These are phyloP conservation scores for Pygmarrhopalites habei DNA, from an alignment of 1,140 invertebrate genomes.

Conservation along the genomic window DNA sequence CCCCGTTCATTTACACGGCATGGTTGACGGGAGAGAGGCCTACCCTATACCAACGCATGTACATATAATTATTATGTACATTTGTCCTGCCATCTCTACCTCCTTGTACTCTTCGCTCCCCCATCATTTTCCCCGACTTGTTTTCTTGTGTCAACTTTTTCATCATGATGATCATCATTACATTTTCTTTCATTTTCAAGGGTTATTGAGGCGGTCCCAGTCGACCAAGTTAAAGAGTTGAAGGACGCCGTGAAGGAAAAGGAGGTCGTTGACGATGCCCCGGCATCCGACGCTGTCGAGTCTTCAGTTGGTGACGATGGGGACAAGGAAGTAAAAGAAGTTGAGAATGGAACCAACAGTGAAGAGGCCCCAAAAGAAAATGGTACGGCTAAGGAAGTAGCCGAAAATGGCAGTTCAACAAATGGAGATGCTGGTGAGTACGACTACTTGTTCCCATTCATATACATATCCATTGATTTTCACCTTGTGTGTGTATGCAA, in stretches of 20 bases:
- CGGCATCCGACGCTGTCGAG: background rate
- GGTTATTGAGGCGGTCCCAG: conserved; percentile 12
- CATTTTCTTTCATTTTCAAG: conserved; percentile 9
- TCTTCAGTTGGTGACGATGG: conserved; percentile 5
- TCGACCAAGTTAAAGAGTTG: conserved; percentile 17
- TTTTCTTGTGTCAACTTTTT: too few relatives aligned
- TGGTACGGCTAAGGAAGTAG: conserved; percentile 9
- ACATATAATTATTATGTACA: too few relatives aligned
- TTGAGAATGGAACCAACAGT: background rate
- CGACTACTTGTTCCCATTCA: too few relatives aligned
- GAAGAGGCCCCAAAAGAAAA: conserved; percentile 15
- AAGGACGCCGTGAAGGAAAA: conserved; percentile 7
- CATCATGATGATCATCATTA: too few relatives aligned
- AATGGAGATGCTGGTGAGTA: background rate
- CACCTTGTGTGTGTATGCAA: background rate
- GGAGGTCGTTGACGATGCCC: conserved; percentile 4
- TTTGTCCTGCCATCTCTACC: too few relatives aligned
- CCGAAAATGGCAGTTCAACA: background rate
- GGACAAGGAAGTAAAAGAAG: conserved; percentile 8
- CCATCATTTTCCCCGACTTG: too few relatives aligned
- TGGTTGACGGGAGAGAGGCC: too few relatives aligned
- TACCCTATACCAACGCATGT: too few relatives aligned
- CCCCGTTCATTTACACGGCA: background rate
- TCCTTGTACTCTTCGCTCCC: too few relatives aligned
- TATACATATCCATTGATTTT: background rate